Evolutionary conservation across 37 sponge, comb jelly and placozoan genomes (phyloP).

Genomic region (Spongilla lacustris): DNA sequence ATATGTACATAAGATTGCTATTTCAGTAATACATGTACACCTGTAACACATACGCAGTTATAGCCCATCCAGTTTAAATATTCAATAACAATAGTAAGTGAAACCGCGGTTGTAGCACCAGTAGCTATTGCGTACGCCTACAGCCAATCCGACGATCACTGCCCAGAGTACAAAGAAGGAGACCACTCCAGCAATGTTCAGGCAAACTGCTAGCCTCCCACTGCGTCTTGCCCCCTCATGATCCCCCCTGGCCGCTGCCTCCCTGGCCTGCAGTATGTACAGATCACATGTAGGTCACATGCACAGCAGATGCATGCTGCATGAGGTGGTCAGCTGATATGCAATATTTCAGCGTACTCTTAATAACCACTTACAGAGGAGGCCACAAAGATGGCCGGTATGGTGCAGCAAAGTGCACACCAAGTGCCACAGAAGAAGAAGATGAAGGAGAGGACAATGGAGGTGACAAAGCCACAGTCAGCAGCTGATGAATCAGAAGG

Average conservation of each 20-base stretch:
- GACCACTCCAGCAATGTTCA: constrained; percentile 1
- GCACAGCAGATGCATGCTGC: background rate
- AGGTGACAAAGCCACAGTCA: background rate
- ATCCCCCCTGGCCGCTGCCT: background rate
- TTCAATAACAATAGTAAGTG: no score
- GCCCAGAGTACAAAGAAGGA: no score
- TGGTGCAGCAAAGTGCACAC: background rate
- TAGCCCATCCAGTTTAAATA: no score
- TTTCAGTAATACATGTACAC: no score
- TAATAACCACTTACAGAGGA: background rate
- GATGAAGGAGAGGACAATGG: background rate
- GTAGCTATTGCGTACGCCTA: no score
- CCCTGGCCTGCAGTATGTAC: no score
- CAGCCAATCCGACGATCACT: no score
- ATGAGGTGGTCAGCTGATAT: no score
- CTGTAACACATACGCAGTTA: no score
- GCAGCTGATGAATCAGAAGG: background rate
- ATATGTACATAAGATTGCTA: no score
- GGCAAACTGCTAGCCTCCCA: background rate
- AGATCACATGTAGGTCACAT: background rate
- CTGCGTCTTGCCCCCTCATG: background rate
- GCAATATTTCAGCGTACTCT: no score
- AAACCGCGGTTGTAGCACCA: no score
- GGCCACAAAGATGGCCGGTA: background rate
- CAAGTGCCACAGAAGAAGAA: background rate